Conservation (phyloP, 1,140 invertebrate genomes). For the Leptinotarsa lineolata region DNA sequence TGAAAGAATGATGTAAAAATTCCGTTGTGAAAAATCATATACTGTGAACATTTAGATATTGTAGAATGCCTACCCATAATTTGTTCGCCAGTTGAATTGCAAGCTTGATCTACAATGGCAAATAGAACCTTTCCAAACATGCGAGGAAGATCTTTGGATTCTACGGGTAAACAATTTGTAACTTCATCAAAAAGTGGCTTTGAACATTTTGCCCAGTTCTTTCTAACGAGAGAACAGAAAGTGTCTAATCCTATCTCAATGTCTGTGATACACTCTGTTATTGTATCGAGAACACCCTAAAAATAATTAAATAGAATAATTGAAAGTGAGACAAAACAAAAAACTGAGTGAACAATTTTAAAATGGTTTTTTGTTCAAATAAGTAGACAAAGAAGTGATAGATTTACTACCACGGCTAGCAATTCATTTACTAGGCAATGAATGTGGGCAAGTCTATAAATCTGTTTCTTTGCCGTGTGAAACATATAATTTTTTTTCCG, state of each 20-base stretch:
- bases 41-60: no score
- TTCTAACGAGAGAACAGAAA: conserved; percentile 31
- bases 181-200: conserved; percentile 24
- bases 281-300: conserved; percentile 15
- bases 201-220: conserved; percentile 30
- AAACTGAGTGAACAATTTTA: no score
- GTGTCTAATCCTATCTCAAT: conserved; percentile 30
- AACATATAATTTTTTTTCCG: no score
- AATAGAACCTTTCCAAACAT: conserved; percentile 16
- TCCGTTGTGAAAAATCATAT: no score
- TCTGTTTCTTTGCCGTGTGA: no score
- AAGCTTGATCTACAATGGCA: conserved; percentile 24
- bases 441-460: no score
- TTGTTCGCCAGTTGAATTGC: conserved; percentile 31
- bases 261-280: conserved; percentile 26
- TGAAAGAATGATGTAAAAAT: no score
- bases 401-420: no score
- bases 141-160: conserved; percentile 32
- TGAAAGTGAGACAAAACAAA: no score
- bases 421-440: no score
- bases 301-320: background rate
- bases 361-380: no score
- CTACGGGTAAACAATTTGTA: conserved; percentile 27
- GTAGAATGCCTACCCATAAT: conserved; percentile 31
- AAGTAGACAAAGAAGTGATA: no score